phyloP scores from a whole-genome alignment of 2,797 vertebrate species.

The Cirrhinus mrigala region DNA sequence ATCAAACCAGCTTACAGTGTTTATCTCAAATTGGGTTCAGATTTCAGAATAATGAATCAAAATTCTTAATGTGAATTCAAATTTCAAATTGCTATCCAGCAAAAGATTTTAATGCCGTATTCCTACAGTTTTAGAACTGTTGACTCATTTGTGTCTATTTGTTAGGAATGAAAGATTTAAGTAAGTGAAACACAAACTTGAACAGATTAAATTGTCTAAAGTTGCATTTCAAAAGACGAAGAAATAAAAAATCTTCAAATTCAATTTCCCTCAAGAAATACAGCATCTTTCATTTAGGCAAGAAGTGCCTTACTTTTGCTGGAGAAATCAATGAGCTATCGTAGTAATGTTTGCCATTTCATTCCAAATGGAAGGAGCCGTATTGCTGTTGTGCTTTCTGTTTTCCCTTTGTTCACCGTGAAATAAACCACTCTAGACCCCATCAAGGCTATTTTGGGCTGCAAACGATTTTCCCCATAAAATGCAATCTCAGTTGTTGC shows the following conservation, averaged over 20 bases:
- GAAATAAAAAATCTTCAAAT: constrained; percentile 19
- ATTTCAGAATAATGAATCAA: too few relatives aligned
- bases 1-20: background rate
- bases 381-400: constrained; percentile 23
- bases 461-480: background rate
- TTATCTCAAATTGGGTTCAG: background rate
- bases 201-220: background rate
- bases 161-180: background rate
- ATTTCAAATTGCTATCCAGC: background rate
- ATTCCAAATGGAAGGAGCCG: constrained; percentile 55
- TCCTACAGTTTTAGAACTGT: too few relatives aligned
- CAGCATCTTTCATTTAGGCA: background rate
- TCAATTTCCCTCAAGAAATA: constrained; percentile 15
- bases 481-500: background rate
- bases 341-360: constrained; percentile 51
- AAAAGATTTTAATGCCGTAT: accelerated
- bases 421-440: constrained; percentile 42
- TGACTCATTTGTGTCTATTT: background rate
- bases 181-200: background rate
- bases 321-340: constrained; percentile 68
- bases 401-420: constrained; percentile 51
- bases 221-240: background rate
- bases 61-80: background rate
- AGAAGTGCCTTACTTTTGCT: constrained; percentile 32
- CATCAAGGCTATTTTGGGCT: constrained; percentile 19